phyloP scores from a whole-genome alignment of 1,140 invertebrate species.

The Achatina immaculata region DNA sequence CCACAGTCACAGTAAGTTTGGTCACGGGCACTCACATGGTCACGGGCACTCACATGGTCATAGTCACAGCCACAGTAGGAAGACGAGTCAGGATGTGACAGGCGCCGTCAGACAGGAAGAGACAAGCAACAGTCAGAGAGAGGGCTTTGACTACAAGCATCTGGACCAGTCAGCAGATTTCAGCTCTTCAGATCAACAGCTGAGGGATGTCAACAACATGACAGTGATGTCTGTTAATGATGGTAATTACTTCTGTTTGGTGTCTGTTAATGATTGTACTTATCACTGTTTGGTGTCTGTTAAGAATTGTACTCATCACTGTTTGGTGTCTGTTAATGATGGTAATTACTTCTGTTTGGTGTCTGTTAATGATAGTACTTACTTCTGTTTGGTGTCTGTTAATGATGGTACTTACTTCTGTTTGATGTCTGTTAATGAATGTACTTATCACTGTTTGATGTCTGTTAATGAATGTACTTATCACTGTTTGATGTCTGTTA shows the following conservation, averaged over 20 bases:
- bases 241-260: no score
- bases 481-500: constrained; percentile 30
- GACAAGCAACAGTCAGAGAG: neutral
- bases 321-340: constrained; percentile 24
- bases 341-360: no score
- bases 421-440: constrained; percentile 25
- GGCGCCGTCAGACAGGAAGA: neutral
- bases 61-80: constrained; percentile 3
- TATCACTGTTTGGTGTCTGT: constrained; percentile 29
- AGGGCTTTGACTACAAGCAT: constrained; percentile 13
- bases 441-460: no score
- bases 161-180: neutral
- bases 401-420: neutral
- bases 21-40: constrained; percentile 65
- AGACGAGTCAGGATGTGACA: neutral
- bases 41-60: constrained; percentile 12
- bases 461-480: constrained; percentile 17
- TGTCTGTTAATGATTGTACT: constrained; percentile 23
- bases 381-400: constrained; percentile 32
- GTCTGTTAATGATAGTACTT: constrained; percentile 23
- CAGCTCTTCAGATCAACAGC: neutral
- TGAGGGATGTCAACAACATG: constrained; percentile 25
- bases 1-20: constrained; percentile 46
- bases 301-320: neutral
- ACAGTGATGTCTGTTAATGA: constrained; percentile 21